Conservation (phyloP, 2,113 vertebrate genomes). For the Mobula birostris region DNA sequence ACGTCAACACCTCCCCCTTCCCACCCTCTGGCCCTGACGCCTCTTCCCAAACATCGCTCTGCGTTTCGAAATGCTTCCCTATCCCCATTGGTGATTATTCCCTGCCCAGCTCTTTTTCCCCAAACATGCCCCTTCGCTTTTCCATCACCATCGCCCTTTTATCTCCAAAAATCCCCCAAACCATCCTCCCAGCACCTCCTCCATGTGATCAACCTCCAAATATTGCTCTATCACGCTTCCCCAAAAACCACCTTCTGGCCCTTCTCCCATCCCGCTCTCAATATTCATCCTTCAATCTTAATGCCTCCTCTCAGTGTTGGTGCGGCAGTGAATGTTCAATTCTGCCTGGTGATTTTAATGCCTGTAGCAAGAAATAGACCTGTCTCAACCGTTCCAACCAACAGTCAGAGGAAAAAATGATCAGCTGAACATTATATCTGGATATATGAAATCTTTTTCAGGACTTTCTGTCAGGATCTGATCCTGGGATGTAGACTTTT, state of each 20-base stretch:
- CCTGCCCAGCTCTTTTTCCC: not conserved
- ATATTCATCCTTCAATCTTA: not conserved
- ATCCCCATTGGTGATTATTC: not conserved
- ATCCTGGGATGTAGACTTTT: not conserved
- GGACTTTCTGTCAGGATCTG: not conserved
- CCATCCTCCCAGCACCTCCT: not conserved
- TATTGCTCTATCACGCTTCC: not conserved
- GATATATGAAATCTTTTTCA: not conserved
- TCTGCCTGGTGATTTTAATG: not conserved
- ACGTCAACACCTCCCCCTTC: not conserved
- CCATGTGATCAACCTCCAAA: not conserved
- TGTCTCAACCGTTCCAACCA: not conserved
- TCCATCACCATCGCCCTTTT: not conserved
- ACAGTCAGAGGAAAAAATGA: not conserved
- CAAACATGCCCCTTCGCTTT: not conserved
- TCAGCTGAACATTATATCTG: not conserved
- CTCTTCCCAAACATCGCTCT: not conserved
- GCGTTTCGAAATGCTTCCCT: too few relatives aligned
- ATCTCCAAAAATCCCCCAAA: not conserved
- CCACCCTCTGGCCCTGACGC: conserved; percentile 16
- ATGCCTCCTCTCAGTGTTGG: not conserved
- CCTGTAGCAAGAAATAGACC: too few relatives aligned
- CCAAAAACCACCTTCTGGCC: not conserved
- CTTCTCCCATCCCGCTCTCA: not conserved
- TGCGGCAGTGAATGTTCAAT: too few relatives aligned